Evolutionary conservation across 2,888 invertebrate species (phyloP).

Genomic region (Drosophila macrospina): DNA sequence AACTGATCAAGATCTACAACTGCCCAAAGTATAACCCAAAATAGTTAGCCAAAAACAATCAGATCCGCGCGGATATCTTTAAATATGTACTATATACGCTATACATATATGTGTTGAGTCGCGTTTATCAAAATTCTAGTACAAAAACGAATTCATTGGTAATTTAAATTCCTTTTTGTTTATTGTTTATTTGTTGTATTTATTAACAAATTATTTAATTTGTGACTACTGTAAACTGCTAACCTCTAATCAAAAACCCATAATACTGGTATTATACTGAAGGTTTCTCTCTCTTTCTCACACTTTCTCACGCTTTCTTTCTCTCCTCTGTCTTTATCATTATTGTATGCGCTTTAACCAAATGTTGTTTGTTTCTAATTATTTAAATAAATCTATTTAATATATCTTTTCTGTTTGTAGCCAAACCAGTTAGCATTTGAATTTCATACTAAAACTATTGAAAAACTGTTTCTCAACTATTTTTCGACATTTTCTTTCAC

Average conservation of each 20-base stretch:
- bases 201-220: slow-evolving; percentile 45
- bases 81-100: slow-evolving; percentile 54
- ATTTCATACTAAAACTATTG: slow-evolving; percentile 27
- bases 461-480: slow-evolving; percentile 11
- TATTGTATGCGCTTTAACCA: slow-evolving; percentile 15
- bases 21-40: slow-evolving; percentile 31
- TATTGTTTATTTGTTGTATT: slow-evolving; percentile 56
- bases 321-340: slow-evolving; percentile 24
- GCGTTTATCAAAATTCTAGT: slow-evolving; percentile 72
- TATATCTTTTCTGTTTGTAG: slow-evolving; percentile 49
- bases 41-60: slow-evolving; percentile 42
- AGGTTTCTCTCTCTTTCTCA: slow-evolving; percentile 23
- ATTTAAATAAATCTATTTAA: slow-evolving; percentile 10
- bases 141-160: slow-evolving; percentile 67
- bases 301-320: slow-evolving; percentile 2
- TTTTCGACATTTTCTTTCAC: slow-evolving; percentile 14
- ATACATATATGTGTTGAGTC: slow-evolving; percentile 41
- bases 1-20: slow-evolving; percentile 36
- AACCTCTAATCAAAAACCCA: slow-evolving; percentile 32
- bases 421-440: slow-evolving; percentile 82
- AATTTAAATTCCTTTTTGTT: slow-evolving; percentile 67
- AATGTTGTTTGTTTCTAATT: slow-evolving; percentile 28
- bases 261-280: slow-evolving; percentile 19
- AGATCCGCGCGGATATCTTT: slow-evolving; percentile 48
- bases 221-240: slow-evolving; percentile 41